A percentile compares a stretch with the other conserved stretches of the same genome.
phyloP scores from a whole-genome alignment of 1,140 invertebrate species.

The Protaetia brevitarsis region DNA sequence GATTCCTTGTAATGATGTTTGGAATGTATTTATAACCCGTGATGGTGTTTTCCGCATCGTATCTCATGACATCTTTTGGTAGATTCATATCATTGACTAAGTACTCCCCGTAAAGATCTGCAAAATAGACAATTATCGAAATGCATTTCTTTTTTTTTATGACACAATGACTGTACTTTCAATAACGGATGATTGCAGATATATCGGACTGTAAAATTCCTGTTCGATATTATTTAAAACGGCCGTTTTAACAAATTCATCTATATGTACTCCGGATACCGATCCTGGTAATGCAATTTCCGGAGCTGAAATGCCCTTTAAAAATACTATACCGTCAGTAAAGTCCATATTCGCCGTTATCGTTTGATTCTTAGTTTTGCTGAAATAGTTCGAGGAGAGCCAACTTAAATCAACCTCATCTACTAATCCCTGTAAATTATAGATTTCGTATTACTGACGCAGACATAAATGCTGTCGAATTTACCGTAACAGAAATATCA shows the following conservation, averaged over 20 bases:
- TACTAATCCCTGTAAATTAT: conserved; percentile 35
- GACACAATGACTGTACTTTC: too few species aligned
- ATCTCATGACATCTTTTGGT: conserved; percentile 48
- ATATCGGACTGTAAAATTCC: conserved; percentile 36
- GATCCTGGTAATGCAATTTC: conserved; percentile 26
- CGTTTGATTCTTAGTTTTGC: conserved; percentile 41
- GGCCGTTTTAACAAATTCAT: conserved; percentile 32
- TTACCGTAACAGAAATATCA: conserved; percentile 37
- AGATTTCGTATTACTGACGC: not conserved
- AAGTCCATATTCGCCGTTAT: conserved; percentile 36
- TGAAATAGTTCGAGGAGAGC: conserved; percentile 43
- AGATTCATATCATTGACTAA: conserved; percentile 49
- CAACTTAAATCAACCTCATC: conserved; percentile 34
- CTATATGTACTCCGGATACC: conserved; percentile 36
- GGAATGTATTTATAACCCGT: conserved; percentile 44
- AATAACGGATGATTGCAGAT: conserved; percentile 32
- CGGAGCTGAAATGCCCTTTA: conserved; percentile 31
- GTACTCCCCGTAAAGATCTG: conserved; percentile 33
- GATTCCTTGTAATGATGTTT: conserved; percentile 36
- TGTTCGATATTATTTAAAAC: conserved; percentile 40
- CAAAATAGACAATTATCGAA: not conserved
- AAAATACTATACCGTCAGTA: conserved; percentile 33
- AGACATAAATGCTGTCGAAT: not conserved
- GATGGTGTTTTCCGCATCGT: conserved; percentile 41
- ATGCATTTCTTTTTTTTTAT: too few species aligned